These are phyloP conservation scores for Subacronicta megacephala DNA, from an alignment of 2,888 invertebrate species.

Conservation along the genomic window DNA sequence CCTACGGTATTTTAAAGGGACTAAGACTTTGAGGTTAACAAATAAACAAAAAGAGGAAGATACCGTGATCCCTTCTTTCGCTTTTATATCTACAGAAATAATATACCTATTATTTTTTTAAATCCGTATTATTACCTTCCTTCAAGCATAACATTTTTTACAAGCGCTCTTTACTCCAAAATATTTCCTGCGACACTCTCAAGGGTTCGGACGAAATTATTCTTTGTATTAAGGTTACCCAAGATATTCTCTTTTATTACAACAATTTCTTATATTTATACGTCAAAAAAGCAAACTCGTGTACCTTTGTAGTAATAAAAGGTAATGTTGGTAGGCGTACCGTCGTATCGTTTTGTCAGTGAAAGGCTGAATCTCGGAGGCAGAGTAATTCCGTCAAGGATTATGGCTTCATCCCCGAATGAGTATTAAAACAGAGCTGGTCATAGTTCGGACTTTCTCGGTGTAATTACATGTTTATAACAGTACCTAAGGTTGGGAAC, in stretches of 20 bases:
- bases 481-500: slow-evolving; percentile 19
- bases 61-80: too few relatives aligned
- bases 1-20: too few relatives aligned
- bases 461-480: slow-evolving; percentile 61
- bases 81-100: too few relatives aligned
- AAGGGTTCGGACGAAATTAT: slow-evolving; percentile 59
- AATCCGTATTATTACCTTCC: slow-evolving; percentile 28
- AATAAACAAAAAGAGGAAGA: too few relatives aligned
- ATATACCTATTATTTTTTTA: slow-evolving; percentile 7
- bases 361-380: slow-evolving; percentile 72
- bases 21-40: too few relatives aligned
- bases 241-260: slow-evolving; percentile 73
- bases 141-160: slow-evolving; percentile 54
- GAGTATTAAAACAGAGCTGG: slow-evolving; percentile 71
- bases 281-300: slow-evolving; percentile 82
- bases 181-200: slow-evolving; percentile 59
- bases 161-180: slow-evolving; percentile 61
- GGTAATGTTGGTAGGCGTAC: slow-evolving; percentile 74
- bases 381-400: slow-evolving; percentile 73
- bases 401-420: slow-evolving; percentile 72
- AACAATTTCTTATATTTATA: slow-evolving; percentile 75
- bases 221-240: slow-evolving; percentile 67
- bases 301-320: slow-evolving; percentile 82
- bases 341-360: slow-evolving; percentile 73
- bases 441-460: slow-evolving; percentile 60